Evolutionary conservation across 2,888 invertebrate genomes (phyloP), one percentile per base, ranked within the genome.

Genomic region (Stenotaenia linearis): DNA sequence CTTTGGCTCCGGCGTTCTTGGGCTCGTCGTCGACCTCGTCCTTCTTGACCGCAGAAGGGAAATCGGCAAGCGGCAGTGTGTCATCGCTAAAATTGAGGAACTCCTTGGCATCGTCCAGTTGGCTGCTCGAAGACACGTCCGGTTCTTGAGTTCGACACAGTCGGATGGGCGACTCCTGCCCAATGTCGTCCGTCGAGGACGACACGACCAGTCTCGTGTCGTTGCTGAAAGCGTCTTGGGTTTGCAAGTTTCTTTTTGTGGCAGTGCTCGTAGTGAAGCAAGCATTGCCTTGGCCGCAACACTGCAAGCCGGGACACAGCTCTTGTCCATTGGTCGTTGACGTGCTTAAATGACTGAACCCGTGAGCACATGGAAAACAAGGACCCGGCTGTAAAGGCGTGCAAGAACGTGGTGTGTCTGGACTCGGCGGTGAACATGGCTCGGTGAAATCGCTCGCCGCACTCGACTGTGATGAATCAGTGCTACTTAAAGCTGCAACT

Each of bases 371-470:
- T 75, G 78, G 61, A 23, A 61, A 61, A 23, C 61, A 61, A 15
- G 21, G 79, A 10, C 61, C 61, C 25, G 61, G 61, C 61, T 61
- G 77, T 12, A 79, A 23, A 5, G 79, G 77, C 21, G 80, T 77
- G 25, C 77, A 76, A 12, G 79, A 76, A 35, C 79, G 79, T 15
- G 80, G 77, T 7, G 79, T 77, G 23, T 78, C 81, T 28, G 81
- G 81, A 77, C 80, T 81, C 15, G 91, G 92, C 83, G 94, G 94
- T 80, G 94, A 94, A 82, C 93, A 92, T 80, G 94, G 94, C 87
- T 94, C 94, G 84, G 93, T 93, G 87, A 93, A 92, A 88, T 94
- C 94, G 88, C 93, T 94, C 84, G 90, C 88, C 86, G 91, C 89
- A 84, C 89, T 92, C 84, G 92, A 82, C 50, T 83, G 81, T 32